Percentiles rank a stretch among this genome's conserved stretches.
Evolutionary conservation across 1,140 invertebrate genomes (phyloP).

Genomic region (Magallana gigas): DNA sequence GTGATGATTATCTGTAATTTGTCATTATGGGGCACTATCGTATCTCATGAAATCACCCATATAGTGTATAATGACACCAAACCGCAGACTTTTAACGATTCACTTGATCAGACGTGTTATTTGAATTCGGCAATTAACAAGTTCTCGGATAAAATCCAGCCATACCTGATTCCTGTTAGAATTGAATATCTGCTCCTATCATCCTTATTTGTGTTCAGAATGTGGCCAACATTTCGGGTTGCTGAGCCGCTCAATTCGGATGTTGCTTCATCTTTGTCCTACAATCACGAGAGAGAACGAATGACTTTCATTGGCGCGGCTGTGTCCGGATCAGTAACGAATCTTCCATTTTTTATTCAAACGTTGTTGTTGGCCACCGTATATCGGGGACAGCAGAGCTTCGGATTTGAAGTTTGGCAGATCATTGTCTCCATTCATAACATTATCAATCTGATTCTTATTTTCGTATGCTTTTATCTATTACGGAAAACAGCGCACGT

Average conservation of each 20-base stretch:
- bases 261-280: not conserved
- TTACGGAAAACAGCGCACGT: not conserved
- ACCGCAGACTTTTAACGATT: not conserved
- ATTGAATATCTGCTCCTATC: slow-evolving; percentile 13
- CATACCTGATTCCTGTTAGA: slow-evolving; percentile 11
- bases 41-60: slow-evolving; percentile 4
- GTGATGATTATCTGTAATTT: slow-evolving; percentile 27
- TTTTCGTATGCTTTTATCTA: slow-evolving; percentile 3
- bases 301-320: not conserved
- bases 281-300: not conserved
- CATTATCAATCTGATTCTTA: not conserved
- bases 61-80: not conserved
- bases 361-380: not conserved
- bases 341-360: not conserved
- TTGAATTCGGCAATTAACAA: not conserved
- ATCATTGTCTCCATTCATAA: not conserved
- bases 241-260: not conserved
- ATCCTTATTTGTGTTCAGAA: not conserved
- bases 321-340: not conserved
- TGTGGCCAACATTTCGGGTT: slow-evolving; percentile 22
- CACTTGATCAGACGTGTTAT: not conserved
- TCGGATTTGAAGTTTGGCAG: not conserved
- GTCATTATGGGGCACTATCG: not conserved
- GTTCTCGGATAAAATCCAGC: not conserved
- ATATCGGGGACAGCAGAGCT: not conserved